Evolutionary conservation across 2,888 invertebrate species (phyloP), one percentile per base, ranked within the genome.

Genomic region (Ectropis crepuscularia): DNA sequence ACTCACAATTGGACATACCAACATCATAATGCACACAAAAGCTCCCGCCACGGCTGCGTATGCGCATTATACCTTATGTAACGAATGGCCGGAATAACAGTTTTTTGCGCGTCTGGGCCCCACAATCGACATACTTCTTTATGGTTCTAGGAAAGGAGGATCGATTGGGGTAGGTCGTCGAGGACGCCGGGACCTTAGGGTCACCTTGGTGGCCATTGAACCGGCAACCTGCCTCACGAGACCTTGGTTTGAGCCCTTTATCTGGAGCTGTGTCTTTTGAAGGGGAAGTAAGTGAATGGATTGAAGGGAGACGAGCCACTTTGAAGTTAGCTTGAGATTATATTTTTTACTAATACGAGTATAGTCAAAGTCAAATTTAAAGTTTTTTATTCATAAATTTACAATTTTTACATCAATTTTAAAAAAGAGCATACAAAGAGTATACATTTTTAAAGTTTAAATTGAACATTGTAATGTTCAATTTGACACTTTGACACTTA

Each of bases 161-260:
- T 71, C 74, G 75, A 67, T 83, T 84, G 81, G 84, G 89, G 83
- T 86, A 90, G 90, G 90, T 90, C 90, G 82, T 71, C 75, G 74
- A 90, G 90, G 90, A 89, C 90, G 82, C 71, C 75, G 74, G 85
- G 89, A 88, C 89, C 77, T 79, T 79, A 9, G 68, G 80, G 87
- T 89, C 89, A 90, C 90, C 90, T 90, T 89, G 79, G n/a, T 59
- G 87, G 82, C 60, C 86, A 70, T 72, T 86, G 89, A 89, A 82
- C 88, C 70, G 66, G 66, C 43, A 72, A 69, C 76, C 74, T 74
- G 58, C 45, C 41, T 10, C 5, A 16, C 7, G 6, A 45, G n/a
- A 45, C 50, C 51, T 59, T 59, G 51, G 59, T 47, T 45, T 38
- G 12, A 11, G 11, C 12, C 38, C 10, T 50, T 38, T 42, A 37